A percentile compares a stretch with the other conserved stretches of the same genome.
phyloP scores from a whole-genome alignment of 2,888 invertebrate species.

The Plagodis pulveraria region DNA sequence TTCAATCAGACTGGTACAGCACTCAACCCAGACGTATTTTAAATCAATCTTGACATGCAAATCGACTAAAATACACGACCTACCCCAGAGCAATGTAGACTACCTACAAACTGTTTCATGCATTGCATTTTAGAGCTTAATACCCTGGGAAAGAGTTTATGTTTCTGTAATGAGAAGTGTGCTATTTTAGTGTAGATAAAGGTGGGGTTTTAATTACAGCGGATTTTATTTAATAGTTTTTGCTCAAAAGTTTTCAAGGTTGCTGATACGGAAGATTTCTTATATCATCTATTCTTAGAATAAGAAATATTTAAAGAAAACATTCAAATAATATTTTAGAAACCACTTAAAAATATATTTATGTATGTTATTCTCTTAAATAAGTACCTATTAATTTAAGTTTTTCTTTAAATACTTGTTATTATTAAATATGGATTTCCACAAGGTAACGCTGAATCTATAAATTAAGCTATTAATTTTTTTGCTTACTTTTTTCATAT shows the following conservation, averaged over 20 bases:
- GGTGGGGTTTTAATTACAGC: constrained; percentile 4
- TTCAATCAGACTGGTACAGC: not conserved
- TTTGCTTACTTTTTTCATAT: too few species aligned
- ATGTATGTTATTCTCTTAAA: not conserved
- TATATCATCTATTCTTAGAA: too few species aligned
- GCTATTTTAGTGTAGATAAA: constrained; percentile 12
- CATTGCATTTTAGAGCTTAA: constrained; percentile 14
- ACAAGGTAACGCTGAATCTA: too few species aligned
- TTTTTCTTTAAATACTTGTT: too few species aligned
- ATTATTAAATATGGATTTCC: too few species aligned
- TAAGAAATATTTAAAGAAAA: too few species aligned
- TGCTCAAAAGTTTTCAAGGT: not conserved
- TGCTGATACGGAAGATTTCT: not conserved
- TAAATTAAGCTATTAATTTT: too few species aligned
- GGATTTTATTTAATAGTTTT: not conserved
- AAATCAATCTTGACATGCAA: constrained; percentile 27
- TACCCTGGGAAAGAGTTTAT: constrained; percentile 6
- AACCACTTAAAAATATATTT: too few species aligned
- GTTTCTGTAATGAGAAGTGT: constrained; percentile 7
- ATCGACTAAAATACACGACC: constrained; percentile 22
- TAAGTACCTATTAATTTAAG: too few species aligned
- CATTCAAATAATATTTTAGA: too few species aligned
- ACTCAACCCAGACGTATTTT: constrained; percentile 15
- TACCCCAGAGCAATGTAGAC: constrained; percentile 8
- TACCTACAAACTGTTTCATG: constrained; percentile 8